Evolutionary conservation across 1,140 invertebrate species (phyloP).

Genomic region (Maniola jurtina): DNA sequence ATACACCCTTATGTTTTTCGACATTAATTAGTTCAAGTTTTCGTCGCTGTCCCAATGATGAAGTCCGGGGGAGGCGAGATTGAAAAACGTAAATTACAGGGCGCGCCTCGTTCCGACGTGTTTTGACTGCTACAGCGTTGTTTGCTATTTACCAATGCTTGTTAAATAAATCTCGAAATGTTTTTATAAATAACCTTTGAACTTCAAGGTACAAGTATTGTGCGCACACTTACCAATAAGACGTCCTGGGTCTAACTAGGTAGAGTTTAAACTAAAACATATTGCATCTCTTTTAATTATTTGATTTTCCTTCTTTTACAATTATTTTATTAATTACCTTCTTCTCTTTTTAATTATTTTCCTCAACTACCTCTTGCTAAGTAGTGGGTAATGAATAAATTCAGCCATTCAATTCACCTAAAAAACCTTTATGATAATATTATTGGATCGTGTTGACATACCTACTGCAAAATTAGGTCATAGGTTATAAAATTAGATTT

Average conservation of each 20-base stretch:
- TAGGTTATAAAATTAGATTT: slow-evolving; percentile 2
- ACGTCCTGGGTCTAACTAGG: no score
- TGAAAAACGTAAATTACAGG: slow-evolving; percentile 23
- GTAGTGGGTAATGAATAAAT: no score
- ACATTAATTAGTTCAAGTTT: slow-evolving; percentile 22
- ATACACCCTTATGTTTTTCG: slow-evolving; percentile 15
- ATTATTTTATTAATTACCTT: no score
- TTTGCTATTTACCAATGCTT: not conserved
- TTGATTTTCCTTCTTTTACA: no score
- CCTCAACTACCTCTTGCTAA: no score
- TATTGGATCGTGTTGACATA: not conserved
- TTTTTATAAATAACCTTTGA: not conserved
- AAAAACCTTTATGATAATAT: not conserved
- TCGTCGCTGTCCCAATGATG: slow-evolving; percentile 4
- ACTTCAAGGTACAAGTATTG: not conserved
- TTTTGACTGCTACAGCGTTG: slow-evolving; percentile 9
- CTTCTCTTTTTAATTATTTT: no score
- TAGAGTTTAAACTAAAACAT: no score
- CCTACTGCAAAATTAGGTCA: not conserved
- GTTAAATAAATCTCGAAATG: not conserved
- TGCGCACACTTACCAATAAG: no score
- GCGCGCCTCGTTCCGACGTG: slow-evolving; percentile 4
- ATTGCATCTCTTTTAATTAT: no score
- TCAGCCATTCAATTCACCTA: not conserved
- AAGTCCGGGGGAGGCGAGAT: slow-evolving; percentile 2